These are phyloP conservation scores for Takifugu bimaculatus DNA, from an alignment of 2,113 vertebrate genomes.

Conservation along the genomic window DNA sequence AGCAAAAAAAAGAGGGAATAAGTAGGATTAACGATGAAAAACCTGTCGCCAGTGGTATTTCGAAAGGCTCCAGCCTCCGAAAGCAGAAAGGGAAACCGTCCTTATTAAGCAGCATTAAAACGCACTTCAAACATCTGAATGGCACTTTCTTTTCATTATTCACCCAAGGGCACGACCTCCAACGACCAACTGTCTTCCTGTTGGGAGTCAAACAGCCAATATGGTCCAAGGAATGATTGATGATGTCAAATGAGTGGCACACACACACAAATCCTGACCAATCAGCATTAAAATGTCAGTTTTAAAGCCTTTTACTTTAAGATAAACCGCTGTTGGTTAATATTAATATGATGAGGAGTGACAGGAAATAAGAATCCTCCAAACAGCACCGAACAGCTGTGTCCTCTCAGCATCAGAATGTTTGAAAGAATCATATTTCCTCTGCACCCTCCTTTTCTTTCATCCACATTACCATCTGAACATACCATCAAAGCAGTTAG, in stretches of 20 bases:
- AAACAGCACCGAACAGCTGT: too few relatives aligned
- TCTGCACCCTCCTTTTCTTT: background rate
- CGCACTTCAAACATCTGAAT: slow-evolving; percentile 45
- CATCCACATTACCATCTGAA: slow-evolving; percentile 6
- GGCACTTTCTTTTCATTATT: slow-evolving; percentile 49
- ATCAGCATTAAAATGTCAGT: background rate
- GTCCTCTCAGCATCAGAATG: background rate
- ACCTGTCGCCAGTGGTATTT: slow-evolving; percentile 32
- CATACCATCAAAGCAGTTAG: slow-evolving; percentile 25
- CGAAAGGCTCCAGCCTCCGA: slow-evolving; percentile 8
- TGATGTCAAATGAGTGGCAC: slow-evolving; percentile 28
- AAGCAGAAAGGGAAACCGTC: slow-evolving; percentile 18
- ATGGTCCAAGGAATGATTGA: slow-evolving; percentile 40
- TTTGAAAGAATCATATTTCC: slow-evolving; percentile 13
- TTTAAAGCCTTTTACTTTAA: background rate
- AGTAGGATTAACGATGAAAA: slow-evolving; percentile 33
- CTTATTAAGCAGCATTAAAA: slow-evolving; percentile 51
- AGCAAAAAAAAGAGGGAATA: slow-evolving; percentile 26
- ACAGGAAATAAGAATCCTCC: too few relatives aligned
- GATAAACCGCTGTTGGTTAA: background rate
- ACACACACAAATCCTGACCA: slow-evolving; percentile 6
- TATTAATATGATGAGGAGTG: background rate
- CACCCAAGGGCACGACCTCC: slow-evolving; percentile 37
- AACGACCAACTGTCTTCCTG: slow-evolving; percentile 45
- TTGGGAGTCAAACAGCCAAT: slow-evolving; percentile 30